These are phyloP conservation scores for Burhinus oedicnemus DNA, from an alignment of 2,113 vertebrate genomes.

Conservation along the genomic window DNA sequence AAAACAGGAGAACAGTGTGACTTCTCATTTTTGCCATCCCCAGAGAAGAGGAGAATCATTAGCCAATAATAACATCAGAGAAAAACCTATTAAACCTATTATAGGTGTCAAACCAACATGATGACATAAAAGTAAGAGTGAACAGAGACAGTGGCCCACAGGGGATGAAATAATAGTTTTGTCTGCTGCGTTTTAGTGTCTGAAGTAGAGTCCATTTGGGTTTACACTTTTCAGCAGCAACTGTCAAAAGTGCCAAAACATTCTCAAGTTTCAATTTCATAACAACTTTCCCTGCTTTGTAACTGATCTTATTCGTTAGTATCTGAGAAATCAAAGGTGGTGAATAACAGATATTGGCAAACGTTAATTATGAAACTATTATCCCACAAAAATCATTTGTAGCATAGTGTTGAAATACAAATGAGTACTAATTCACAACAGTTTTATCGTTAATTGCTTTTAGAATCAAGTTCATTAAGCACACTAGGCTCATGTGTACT, in stretches of 20 bases:
- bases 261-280: slow-evolving; percentile 37
- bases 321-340: slow-evolving; percentile 24
- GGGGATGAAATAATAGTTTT: slow-evolving; percentile 61
- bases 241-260: slow-evolving; percentile 37
- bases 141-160: neutral
- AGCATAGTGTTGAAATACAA: neutral
- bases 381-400: neutral
- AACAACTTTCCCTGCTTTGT: slow-evolving; percentile 39
- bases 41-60: slow-evolving; percentile 49
- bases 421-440: neutral
- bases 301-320: slow-evolving; percentile 60
- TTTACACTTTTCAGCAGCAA: slow-evolving; percentile 47
- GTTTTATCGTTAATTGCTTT: neutral
- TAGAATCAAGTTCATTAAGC: neutral
- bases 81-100: slow-evolving; percentile 51
- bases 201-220: slow-evolving; percentile 41
- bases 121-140: slow-evolving; percentile 34
- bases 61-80: slow-evolving; percentile 51
- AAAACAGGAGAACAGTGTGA: slow-evolving; percentile 24
- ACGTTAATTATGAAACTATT: slow-evolving; percentile 22
- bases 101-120: slow-evolving; percentile 52
- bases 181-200: slow-evolving; percentile 24
- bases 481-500: neutral
- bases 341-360: neutral
- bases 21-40: slow-evolving; percentile 53